phyloP scores from a whole-genome alignment of 2,888 invertebrate genomes.

The Marronus borbonicus region DNA sequence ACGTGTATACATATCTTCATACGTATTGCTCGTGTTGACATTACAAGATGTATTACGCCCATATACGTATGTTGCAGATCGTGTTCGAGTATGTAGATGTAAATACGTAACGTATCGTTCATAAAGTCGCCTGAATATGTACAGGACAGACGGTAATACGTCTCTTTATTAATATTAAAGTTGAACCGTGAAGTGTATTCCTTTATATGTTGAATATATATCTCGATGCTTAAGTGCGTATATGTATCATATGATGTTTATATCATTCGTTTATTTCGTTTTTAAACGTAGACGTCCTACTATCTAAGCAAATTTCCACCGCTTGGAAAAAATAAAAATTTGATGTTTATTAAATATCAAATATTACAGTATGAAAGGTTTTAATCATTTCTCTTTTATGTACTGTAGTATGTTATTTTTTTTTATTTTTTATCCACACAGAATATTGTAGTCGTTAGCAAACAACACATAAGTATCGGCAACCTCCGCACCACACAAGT shows the following conservation, averaged over 20 bases:
- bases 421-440: too few species aligned
- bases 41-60: constrained; percentile 33
- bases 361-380: not conserved
- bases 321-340: not conserved
- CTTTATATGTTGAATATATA: constrained; percentile 54
- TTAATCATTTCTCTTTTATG: not conserved
- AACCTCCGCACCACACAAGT: too few species aligned
- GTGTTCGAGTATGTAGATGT: constrained; percentile 24
- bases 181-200: constrained; percentile 13
- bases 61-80: not conserved
- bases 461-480: too few species aligned
- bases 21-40: constrained; percentile 36
- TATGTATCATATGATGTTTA: constrained; percentile 16
- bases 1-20: not conserved
- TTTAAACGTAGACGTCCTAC: not conserved
- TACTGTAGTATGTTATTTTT: too few species aligned
- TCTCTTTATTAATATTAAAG: constrained; percentile 68
- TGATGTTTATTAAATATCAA: constrained; percentile 1
- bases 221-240: not conserved
- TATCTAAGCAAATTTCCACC: not conserved
- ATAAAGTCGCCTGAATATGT: constrained; percentile 18
- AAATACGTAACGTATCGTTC: constrained; percentile 20
- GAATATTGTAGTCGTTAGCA: too few species aligned
- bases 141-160: constrained; percentile 59
- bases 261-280: not conserved